Evolutionary conservation across 1,140 invertebrate genomes (phyloP), one percentile per base, ranked within the genome.

Genomic region (Ctenoplectra terminalis): DNA sequence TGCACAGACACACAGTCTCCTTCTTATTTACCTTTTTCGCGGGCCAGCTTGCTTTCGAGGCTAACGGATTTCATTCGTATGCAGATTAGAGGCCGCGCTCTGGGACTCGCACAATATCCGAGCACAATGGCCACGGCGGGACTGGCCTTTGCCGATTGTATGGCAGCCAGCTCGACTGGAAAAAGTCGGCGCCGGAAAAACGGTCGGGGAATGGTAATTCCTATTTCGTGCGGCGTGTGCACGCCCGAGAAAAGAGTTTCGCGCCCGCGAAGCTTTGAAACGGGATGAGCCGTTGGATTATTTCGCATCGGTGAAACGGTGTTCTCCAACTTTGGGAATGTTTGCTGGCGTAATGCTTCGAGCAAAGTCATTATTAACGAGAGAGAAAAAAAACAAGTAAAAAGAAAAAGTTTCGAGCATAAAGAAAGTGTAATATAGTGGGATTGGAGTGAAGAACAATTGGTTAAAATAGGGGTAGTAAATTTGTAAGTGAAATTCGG

Each of bases 21-120:
- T 40, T 61, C 43, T 48, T 79, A 48, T 79, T 79, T 79, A 60
- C 54, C n/a, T 50, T 79, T 70, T 40, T 50, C 40, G 8, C 15
- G 52, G n/a, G 26, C 26, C 6, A 9, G 29, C 9, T 61, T 58
- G 66, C 40, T 48, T 37, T 37, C 23, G 11, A 15, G 76, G 76
- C 71, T 67, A 64, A 66, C 79, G 79, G 79, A 75, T 75, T 75
- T 75, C 71, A 81, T 75, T 81, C 79, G 79, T 52, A 75, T 81
- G 79, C 61, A 81, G 52, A 81, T 81, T 75, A 67, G 71, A 81
- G 29, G 23, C 37, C 29, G 2, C 23, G 37, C 13, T 20, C 37
- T 0, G 3, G 13, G 40, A n/a, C 26, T 43, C 40, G 69, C 37
- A 50, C 50, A 43, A 71, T 69, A 43, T 52, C 31, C 46, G 13